phyloP scores from a whole-genome alignment of 2,113 vertebrate genomes.

The Phaethornis superciliosus region DNA sequence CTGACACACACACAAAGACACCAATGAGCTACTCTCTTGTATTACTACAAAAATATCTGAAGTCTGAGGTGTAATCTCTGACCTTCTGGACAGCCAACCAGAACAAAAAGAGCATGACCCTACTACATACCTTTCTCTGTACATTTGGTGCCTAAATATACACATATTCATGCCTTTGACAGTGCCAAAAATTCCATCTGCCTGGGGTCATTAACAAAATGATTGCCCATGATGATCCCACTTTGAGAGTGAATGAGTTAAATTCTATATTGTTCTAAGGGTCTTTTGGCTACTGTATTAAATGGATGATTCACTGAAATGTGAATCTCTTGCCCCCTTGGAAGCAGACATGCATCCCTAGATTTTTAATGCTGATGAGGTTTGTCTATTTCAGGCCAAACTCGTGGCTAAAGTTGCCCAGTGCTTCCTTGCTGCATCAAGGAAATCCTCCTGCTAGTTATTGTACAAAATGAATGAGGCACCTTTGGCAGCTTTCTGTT shows the following conservation, averaged over 20 bases:
- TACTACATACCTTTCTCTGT: neutral
- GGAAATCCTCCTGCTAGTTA: constrained; percentile 1
- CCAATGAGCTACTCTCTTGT: neutral
- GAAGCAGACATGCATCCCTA: constrained; percentile 6
- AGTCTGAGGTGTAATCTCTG: neutral
- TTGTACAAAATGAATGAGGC: neutral
- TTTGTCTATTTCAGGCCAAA: constrained; percentile 42
- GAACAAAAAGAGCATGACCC: neutral
- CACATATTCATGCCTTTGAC: neutral
- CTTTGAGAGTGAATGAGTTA: neutral
- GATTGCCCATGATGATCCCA: neutral
- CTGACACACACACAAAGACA: neutral
- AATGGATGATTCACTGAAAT: constrained; percentile 44
- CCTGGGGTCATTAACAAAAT: neutral
- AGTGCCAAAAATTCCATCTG: neutral
- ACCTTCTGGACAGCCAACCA: neutral
- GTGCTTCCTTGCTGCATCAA: neutral
- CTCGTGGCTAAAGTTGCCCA: neutral
- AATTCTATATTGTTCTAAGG: neutral
- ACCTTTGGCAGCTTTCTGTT: neutral
- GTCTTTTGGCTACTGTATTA: constrained; percentile 33
- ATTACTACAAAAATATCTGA: neutral
- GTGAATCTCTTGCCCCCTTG: constrained; percentile 45
- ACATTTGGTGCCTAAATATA: neutral
- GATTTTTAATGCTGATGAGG: constrained; percentile 11